These are phyloP conservation scores for Morpho deidamia DNA, from an alignment of 2,888 invertebrate genomes.

Conservation along the genomic window DNA sequence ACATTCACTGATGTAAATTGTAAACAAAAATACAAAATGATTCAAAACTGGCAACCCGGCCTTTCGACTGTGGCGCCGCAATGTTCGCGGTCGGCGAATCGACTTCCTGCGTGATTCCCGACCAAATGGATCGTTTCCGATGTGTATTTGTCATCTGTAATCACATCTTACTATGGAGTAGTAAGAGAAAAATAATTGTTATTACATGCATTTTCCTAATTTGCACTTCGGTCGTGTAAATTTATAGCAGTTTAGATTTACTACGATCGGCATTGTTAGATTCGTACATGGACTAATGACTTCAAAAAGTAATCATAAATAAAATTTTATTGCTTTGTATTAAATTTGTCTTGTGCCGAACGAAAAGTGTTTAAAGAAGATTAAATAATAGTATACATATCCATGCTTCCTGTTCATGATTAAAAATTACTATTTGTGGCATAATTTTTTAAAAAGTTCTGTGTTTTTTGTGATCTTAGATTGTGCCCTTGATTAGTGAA, in stretches of 20 bases:
- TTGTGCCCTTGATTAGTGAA: conserved; percentile 21
- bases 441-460: too few species aligned
- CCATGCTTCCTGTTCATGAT: too few species aligned
- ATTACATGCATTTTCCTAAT: background rate
- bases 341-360: too few species aligned
- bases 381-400: too few species aligned
- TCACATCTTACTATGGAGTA: conserved; percentile 40
- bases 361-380: too few species aligned
- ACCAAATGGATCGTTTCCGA: conserved; percentile 77
- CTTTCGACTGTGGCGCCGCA: conserved; percentile 57
- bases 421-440: too few species aligned
- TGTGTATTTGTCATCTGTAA: conserved; percentile 71
- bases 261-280: too few species aligned
- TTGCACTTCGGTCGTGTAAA: too few species aligned
- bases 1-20: conserved; percentile 10
- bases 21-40: conserved; percentile 21
- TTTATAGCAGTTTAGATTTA: too few species aligned
- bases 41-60: conserved; percentile 32
- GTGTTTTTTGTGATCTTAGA: background rate
- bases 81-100: conserved; percentile 74
- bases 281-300: too few species aligned
- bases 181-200: conserved; percentile 3
- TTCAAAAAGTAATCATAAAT: too few species aligned
- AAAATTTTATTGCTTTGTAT: too few species aligned
- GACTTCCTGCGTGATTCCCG: conserved; percentile 75